Percentiles rank a stretch among this genome's conserved stretches.
Conservation (phyloP, 2,888 invertebrate species). For the Drosophila trichaetosa region DNA sequence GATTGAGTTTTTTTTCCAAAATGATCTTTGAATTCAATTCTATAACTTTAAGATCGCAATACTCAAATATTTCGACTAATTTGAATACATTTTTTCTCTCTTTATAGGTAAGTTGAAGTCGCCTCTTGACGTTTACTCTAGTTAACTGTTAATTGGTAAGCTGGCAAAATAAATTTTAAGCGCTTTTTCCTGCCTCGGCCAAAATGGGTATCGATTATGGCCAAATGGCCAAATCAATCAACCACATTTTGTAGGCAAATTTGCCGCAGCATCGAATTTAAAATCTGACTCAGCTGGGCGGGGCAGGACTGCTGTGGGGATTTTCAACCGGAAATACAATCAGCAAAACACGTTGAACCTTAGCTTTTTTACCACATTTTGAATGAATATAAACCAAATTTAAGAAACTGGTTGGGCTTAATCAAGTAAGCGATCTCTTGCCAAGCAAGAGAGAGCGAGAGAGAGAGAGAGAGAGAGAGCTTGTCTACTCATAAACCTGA, state of each 20-base stretch:
- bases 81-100: slow-evolving; percentile 1
- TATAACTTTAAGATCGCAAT: neutral
- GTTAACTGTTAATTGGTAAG: slow-evolving; percentile 31
- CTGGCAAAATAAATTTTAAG: slow-evolving; percentile 15
- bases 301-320: neutral
- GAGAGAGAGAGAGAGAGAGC: neutral
- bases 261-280: slow-evolving; percentile 1
- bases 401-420: neutral
- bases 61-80: slow-evolving; percentile 9
- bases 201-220: slow-evolving; percentile 18
- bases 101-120: slow-evolving; percentile 45
- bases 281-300: slow-evolving; percentile 12
- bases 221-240: slow-evolving; percentile 27
- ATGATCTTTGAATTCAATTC: neutral
- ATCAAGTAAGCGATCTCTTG: no score
- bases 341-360: slow-evolving; percentile 41
- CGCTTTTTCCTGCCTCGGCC: neutral
- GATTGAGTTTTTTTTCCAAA: neutral
- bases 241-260: slow-evolving; percentile 10
- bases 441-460: neutral
- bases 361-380: slow-evolving; percentile 25
- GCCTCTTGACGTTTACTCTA: neutral
- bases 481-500: neutral
- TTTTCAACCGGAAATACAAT: slow-evolving; percentile 35
- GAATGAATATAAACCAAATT: neutral